Base-by-base conservation (phyloP, 1,140 invertebrate species). In the Cotesia vestalis region DNA sequence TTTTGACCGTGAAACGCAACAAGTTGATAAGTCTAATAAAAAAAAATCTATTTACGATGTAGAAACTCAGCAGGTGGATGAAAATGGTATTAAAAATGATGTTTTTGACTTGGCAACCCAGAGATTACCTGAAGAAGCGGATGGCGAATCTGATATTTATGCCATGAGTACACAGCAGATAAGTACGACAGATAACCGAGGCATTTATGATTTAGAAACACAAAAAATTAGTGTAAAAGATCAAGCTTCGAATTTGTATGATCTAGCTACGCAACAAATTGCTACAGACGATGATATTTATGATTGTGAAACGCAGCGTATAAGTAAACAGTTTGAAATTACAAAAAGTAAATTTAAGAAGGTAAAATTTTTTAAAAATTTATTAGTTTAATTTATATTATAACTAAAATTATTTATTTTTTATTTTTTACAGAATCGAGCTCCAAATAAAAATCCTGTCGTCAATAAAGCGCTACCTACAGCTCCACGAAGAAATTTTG, bases 191-290 rank as follows among this genome's bases (percentile, higher is more conserved):
- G 52, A 55, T 14, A 66, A 67, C 36, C 66, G 70, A 27, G 57
- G 62, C 20, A 62, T 71, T 55, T 69, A 60, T 62, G 71, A 75
- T 4, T 59, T 72, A 53, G 71, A 73, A 64, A 77, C 76, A 2
- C 76, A 73, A 69, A 69, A 68, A 17, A 34, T 38, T 9, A 59
- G 11, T 46, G 6, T 11, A 8, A 46, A 46, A 46, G 40, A 46
- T 46, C 4, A 46, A 11, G 40, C 40, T 46, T 46, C 5, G 11
- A 46, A 5, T 46, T 11, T 68, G 9, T 40, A 75, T 51, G 55
- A 38, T 72, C 14, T 57, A 59, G 17, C 57, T n/a, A 72, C 71
- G 11, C 52, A 71, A 27, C 66, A 69, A 66, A 14, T 27, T 64
- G 17, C 27, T 46, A 9, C 0, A 62, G 52, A 60, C 5, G 20